These are phyloP conservation scores for Erpornis zantholeuca DNA, from an alignment of 2,113 vertebrate genomes.

Conservation along the genomic window DNA sequence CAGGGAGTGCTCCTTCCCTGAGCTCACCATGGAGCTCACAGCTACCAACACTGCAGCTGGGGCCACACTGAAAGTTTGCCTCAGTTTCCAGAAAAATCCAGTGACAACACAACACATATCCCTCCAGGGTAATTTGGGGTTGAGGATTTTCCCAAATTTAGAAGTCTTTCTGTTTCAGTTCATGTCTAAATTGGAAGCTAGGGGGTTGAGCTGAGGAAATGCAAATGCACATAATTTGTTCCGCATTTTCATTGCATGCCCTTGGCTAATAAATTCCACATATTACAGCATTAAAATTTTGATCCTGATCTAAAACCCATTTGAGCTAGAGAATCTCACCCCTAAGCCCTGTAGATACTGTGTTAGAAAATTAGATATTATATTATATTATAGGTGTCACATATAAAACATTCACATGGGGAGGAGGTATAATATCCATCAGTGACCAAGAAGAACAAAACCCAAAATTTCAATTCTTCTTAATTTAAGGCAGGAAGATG, in stretches of 20 bases:
- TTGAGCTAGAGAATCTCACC: not conserved
- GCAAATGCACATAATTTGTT: not conserved
- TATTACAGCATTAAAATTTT: not conserved
- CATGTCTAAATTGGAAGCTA: not conserved
- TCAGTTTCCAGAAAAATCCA: not conserved
- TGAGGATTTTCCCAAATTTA: not conserved
- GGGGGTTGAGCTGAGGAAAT: not conserved
- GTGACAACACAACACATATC: not conserved
- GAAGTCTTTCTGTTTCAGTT: not conserved
- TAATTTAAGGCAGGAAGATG: not conserved
- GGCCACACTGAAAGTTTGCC: not conserved
- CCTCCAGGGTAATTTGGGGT: not conserved
- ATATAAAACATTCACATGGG: not conserved
- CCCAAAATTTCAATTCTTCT: not conserved
- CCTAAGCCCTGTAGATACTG: not conserved
- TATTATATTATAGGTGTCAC: not conserved
- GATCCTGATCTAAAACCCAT: not conserved
- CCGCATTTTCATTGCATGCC: not conserved
- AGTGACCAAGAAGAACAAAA: not conserved
- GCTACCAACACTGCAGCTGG: not conserved
- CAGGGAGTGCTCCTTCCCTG: not conserved
- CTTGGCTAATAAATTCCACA: not conserved
- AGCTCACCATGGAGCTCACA: accelerated
- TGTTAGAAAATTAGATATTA: not conserved
- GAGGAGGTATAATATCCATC: not conserved